Evolutionary conservation across 2,113 vertebrate species (phyloP).

Genomic region (Gila orcuttii): DNA sequence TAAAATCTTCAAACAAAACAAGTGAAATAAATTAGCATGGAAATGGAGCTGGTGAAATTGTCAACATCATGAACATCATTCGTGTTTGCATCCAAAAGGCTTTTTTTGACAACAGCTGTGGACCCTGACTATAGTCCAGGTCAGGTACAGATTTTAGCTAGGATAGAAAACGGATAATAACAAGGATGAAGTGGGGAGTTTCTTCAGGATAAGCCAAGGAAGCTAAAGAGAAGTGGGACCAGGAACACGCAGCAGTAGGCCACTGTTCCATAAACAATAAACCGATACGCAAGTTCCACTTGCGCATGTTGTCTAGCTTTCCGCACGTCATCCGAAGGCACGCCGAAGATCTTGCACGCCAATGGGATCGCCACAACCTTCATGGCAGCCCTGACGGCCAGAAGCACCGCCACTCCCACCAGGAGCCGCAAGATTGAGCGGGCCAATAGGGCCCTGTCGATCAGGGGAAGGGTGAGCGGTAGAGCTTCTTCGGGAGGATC

Average conservation of each 20-base stretch:
- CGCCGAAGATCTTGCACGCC: conserved; percentile 82
- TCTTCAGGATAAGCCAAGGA: conserved; percentile 84
- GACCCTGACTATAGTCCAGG: background rate
- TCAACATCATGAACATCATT: conserved; percentile 8
- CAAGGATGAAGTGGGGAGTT: background rate
- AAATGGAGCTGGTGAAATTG: conserved; percentile 15
- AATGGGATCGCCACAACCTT: conserved; percentile 88
- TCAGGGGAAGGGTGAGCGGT: conserved; percentile 80
- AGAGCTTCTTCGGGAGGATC: conserved; percentile 79
- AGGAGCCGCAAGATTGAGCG: conserved; percentile 82
- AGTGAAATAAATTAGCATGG: conserved; percentile 13
- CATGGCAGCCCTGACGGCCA: conserved; percentile 82
- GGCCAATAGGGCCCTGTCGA: conserved; percentile 75
- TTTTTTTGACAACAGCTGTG: background rate
- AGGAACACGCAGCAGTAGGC: conserved; percentile 87
- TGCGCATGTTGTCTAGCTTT: conserved; percentile 87
- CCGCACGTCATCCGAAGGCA: conserved; percentile 80
- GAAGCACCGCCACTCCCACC: conserved; percentile 81
- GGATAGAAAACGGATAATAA: background rate
- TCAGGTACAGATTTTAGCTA: background rate
- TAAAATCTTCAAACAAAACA: background rate
- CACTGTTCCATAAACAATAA: conserved; percentile 89
- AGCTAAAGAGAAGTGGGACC: conserved; percentile 84
- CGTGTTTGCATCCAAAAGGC: background rate
- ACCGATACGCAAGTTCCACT: conserved; percentile 94